Percentiles rank a stretch among this genome's conserved stretches.
phyloP scores from a whole-genome alignment of 1,140 invertebrate genomes.

The Zelostemma sp. region DNA sequence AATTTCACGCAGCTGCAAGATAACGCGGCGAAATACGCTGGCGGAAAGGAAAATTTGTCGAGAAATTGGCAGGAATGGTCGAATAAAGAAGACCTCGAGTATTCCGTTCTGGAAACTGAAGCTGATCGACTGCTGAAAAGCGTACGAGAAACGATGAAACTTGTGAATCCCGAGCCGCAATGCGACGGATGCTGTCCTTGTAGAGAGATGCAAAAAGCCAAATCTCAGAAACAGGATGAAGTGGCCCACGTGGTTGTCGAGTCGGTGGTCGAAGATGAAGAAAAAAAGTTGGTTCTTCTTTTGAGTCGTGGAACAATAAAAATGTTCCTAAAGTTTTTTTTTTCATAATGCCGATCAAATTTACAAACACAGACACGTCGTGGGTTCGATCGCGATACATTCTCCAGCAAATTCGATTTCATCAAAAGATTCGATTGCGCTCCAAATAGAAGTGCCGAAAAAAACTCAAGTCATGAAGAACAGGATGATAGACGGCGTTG shows the following conservation, averaged over 20 bases:
- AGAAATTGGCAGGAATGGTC: constrained; percentile 56
- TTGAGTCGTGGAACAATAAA: not conserved
- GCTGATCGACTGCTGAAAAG: constrained; percentile 50
- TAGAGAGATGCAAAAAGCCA: constrained; percentile 49
- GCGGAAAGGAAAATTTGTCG: constrained; percentile 56
- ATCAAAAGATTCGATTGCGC: constrained; percentile 27
- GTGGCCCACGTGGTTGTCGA: constrained; percentile 44
- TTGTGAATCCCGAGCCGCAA: constrained; percentile 25
- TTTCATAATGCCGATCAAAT: not conserved
- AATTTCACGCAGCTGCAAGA: constrained; percentile 48
- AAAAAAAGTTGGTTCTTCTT: constrained; percentile 34
- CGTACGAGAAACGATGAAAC: constrained; percentile 34
- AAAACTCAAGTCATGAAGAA: constrained; percentile 44
- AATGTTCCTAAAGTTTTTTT: constrained; percentile 4
- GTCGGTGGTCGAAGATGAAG: constrained; percentile 24
- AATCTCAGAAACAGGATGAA: constrained; percentile 38
- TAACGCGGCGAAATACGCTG: constrained; percentile 32
- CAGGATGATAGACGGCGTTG: constrained; percentile 44
- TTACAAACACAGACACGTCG: constrained; percentile 33
- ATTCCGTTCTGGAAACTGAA: constrained; percentile 31
- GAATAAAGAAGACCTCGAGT: constrained; percentile 49
- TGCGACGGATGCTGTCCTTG: constrained; percentile 60
- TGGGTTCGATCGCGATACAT: constrained; percentile 50
- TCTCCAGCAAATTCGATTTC: constrained; percentile 43
- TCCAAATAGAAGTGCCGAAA: constrained; percentile 34